phyloP scores from a whole-genome alignment of 2,113 vertebrate genomes.

The Pelecanoides urinatrix region DNA sequence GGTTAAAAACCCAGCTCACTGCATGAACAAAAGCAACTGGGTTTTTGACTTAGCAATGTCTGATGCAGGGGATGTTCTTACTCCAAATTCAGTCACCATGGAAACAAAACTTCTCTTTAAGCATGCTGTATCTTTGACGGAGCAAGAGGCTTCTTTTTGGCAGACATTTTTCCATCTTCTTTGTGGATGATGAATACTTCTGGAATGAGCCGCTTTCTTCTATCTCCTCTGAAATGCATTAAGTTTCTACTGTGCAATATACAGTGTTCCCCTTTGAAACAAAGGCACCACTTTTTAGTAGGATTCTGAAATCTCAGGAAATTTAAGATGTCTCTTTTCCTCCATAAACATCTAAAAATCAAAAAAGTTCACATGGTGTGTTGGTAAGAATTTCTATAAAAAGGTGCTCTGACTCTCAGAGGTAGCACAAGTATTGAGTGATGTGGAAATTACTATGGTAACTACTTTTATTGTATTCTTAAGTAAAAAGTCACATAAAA shows the following conservation, averaged over 20 bases:
- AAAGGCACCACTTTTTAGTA: neutral
- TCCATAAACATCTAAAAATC: neutral
- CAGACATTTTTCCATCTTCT: slow-evolving; percentile 38
- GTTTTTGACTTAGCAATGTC: slow-evolving; percentile 45
- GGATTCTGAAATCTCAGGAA: neutral
- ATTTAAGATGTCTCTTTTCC: neutral
- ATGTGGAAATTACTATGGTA: slow-evolving; percentile 60
- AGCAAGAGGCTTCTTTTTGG: slow-evolving; percentile 41
- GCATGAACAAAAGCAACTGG: slow-evolving; percentile 9
- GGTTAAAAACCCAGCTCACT: neutral
- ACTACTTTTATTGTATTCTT: slow-evolving; percentile 32
- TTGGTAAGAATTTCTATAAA: slow-evolving; percentile 35
- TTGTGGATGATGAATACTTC: slow-evolving; percentile 23
- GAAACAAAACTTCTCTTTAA: slow-evolving; percentile 61
- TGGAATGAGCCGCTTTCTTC: neutral
- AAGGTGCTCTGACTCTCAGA: slow-evolving; percentile 10
- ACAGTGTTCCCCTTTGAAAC: neutral
- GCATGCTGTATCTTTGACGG: slow-evolving; percentile 4
- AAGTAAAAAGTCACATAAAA: slow-evolving; percentile 27
- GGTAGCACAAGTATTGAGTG: slow-evolving; percentile 23
- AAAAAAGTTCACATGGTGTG: neutral
- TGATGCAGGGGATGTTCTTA: slow-evolving; percentile 50
- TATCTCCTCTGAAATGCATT: neutral
- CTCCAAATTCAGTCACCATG: slow-evolving; percentile 67
- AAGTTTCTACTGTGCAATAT: neutral